Base-by-base conservation (phyloP, 2,888 invertebrate genomes). In the Halocaridina rubra region DNA sequence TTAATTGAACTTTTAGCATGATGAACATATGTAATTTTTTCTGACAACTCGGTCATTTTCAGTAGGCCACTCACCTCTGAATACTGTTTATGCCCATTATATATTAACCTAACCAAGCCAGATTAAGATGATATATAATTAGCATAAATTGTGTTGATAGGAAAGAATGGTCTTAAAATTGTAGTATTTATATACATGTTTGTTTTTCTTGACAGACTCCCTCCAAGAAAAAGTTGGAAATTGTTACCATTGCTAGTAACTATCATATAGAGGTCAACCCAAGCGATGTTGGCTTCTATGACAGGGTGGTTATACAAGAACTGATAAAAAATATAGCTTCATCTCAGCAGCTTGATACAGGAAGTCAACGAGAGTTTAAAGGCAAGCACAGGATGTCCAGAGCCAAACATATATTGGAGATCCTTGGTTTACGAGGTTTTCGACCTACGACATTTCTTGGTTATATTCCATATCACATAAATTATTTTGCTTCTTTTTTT, bases 281-380 rank as follows among this genome's bases (percentile, higher is more conserved):
- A 0, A 98, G 98, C 84, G 99, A 99, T 92, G 98, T 96, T n/a
- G 99, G 99, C 2, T 96, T 98, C 88, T 95, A 98, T 90, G 99
- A 99, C 91, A 93, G 98, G 88, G 95, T 98, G 67, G 98, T 99
- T 30, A 95, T 99, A 13, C 98, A 99, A 94, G 98, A 99, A 91
- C 92, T 99, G 39, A 96, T 99, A 1, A 99, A 99, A 91, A 97
- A 95, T 89, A 96, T 98, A 59, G 99, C 99, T 0, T 98, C 98
- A 92, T 96, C 97, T 0, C 97, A 98, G 90, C 98, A 98, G 90
- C 93, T 99, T 30, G 98, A 98, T 91, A 93, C 95, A 0, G 93
- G 92, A 77, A 95, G 96, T 0, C 97, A 98, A 90, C 93, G 95
- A 89, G 96, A 97, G 88, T 99, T 99, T 90, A 99, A 99, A 93